Percentiles rank a stretch among this genome's conserved stretches.
These are phyloP conservation scores for Allophyes oxyacanthae DNA, from an alignment of 2,888 invertebrate species.

Conservation along the genomic window DNA sequence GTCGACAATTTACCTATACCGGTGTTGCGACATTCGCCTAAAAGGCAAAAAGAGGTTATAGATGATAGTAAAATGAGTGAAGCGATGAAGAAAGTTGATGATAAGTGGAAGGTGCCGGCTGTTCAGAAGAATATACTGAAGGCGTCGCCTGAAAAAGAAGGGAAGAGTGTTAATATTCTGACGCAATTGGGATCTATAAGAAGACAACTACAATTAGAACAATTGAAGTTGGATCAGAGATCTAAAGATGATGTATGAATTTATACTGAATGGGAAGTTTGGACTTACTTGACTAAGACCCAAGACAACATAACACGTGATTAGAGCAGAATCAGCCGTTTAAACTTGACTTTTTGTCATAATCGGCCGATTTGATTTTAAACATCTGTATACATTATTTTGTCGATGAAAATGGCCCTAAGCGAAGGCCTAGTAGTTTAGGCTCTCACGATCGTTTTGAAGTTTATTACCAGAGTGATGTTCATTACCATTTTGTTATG, in stretches of 20 bases:
- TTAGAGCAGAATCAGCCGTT: too few relatives aligned
- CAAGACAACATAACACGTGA: too few relatives aligned
- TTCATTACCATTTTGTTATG: too few relatives aligned
- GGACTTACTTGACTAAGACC: conserved; percentile 25
- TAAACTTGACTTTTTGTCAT: too few relatives aligned
- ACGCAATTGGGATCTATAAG: conserved; percentile 92
- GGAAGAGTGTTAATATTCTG: conserved; percentile 88
- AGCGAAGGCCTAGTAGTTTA: too few relatives aligned
- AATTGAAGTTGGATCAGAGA: conserved; percentile 89
- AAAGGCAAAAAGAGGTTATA: conserved; percentile 35
- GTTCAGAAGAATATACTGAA: conserved; percentile 91
- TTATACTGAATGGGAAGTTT: conserved; percentile 12
- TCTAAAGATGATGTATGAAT: conserved; percentile 55
- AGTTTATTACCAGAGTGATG: too few relatives aligned
- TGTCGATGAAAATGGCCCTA: too few relatives aligned
- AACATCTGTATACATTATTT: too few relatives aligned
- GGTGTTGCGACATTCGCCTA: conserved; percentile 88
- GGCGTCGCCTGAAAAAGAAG: conserved; percentile 80
- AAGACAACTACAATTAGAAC: conserved; percentile 91
- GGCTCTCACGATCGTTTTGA: too few relatives aligned
- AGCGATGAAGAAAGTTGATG: conserved; percentile 79
- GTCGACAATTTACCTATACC: conserved; percentile 88
- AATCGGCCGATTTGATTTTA: too few relatives aligned
- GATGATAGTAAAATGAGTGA: conserved; percentile 69
- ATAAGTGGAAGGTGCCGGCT: conserved; percentile 90